These are phyloP conservation scores for Trichechus manatus DNA, from an alignment of 2,113 vertebrate species.

Conservation along the genomic window DNA sequence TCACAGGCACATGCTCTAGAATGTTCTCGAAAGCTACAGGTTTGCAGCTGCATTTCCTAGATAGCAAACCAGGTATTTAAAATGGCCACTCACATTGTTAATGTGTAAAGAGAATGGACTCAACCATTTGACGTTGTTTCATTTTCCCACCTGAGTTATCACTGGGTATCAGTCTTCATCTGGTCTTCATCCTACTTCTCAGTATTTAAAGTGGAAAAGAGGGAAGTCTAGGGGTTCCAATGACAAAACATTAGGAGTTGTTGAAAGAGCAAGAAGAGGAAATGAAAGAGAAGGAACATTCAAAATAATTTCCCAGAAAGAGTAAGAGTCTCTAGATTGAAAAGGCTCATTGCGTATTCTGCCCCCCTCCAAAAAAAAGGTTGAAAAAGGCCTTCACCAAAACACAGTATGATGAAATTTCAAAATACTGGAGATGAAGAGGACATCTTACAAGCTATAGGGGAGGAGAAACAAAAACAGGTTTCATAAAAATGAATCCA, in stretches of 20 bases:
- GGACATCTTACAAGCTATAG: too few relatives aligned
- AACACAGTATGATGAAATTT: too few relatives aligned
- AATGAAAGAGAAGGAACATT: too few relatives aligned
- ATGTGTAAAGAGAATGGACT: neutral
- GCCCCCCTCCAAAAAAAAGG: too few relatives aligned
- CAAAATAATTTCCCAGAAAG: too few relatives aligned
- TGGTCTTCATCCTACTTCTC: neutral
- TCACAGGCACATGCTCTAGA: neutral
- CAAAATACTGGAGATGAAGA: too few relatives aligned
- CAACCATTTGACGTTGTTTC: neutral
- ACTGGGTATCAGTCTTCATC: neutral
- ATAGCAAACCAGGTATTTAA: neutral
- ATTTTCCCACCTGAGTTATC: neutral
- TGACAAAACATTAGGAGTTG: neutral
- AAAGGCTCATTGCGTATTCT: too few relatives aligned
- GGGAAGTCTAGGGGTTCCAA: neutral
- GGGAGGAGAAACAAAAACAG: too few relatives aligned
- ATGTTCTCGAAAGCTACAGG: neutral
- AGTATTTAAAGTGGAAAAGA: neutral
- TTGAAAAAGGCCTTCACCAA: too few relatives aligned
- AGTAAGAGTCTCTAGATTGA: too few relatives aligned
- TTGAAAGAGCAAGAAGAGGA: too few relatives aligned
- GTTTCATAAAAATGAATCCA: constrained; percentile 1
- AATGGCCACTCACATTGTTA: neutral
- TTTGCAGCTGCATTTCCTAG: neutral